Base-by-base conservation (phyloP, 2,888 invertebrate species). In the Caenorhabditis plicata region DNA sequence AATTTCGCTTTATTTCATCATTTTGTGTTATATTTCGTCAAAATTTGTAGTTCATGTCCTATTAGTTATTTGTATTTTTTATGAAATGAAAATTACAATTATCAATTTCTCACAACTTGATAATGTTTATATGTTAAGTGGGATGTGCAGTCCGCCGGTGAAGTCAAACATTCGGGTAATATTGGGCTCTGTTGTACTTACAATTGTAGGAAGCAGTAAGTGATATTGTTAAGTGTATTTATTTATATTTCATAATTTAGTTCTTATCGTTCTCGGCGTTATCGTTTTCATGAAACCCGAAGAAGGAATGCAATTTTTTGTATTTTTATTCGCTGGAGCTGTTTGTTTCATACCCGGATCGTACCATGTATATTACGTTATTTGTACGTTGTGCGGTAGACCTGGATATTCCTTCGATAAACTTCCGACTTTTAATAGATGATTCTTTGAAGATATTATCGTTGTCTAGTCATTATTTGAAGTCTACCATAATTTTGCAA, bases 401-500 rank as follows among this genome's bases (percentile, higher is more conserved):
- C 73, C 74, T 19, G 79, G 79, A 35, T 80, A 77, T 55, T 69
- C 66, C 2, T 75, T 78, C 41, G 80, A 79, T 45, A 77, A 74
- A 45, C 49, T 79, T 42, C 80, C 79, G 19, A 79, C 79, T 13
- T 76, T 79, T 55, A 74, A 62, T 22, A 55, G 70, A 54, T 61
- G 36, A 33, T 35, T 13, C n/a, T n/a, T n/a, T n/a, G n/a, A n/a
- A n/a, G n/a, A n/a, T n/a, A n/a, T n/a, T n/a, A n/a, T n/a, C n/a
- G n/a, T n/a, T n/a, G n/a, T n/a, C n/a, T n/a, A n/a, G n/a, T n/a
- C n/a, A n/a, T n/a, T n/a, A n/a, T n/a, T n/a, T n/a, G n/a, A n/a
- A n/a, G n/a, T n/a, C n/a, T n/a, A n/a, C n/a, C n/a, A n/a, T n/a
- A n/a, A n/a, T n/a, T n/a, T n/a, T n/a, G n/a, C n/a, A n/a, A n/a